These are phyloP conservation scores for Adrianichthys oophorus DNA, from an alignment of 2,797 vertebrate genomes.

Conservation along the genomic window DNA sequence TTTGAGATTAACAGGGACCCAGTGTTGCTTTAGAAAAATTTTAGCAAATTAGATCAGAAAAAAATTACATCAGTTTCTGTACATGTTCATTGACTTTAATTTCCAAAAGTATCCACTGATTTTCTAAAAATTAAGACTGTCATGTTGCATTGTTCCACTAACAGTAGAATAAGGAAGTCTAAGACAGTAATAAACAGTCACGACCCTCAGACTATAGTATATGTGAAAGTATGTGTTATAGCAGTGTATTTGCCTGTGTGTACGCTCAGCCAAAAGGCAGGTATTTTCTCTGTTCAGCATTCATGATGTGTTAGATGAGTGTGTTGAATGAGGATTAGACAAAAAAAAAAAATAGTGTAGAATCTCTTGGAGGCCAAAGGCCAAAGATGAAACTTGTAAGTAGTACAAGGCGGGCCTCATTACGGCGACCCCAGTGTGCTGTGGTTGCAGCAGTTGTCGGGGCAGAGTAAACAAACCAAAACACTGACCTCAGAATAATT, in stretches of 20 bases:
- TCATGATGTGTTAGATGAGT: conserved; percentile 21
- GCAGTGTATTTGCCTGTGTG: neutral
- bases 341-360: conserved; percentile 14
- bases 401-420: conserved; percentile 19
- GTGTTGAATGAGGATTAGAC: conserved; percentile 33
- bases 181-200: conserved; percentile 33
- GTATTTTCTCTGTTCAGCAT: conserved; percentile 17
- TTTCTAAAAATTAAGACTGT: no score
- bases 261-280: conserved; percentile 1
- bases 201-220: conserved; percentile 10
- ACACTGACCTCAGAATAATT: conserved; percentile 7
- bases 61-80: neutral
- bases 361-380: conserved; percentile 38
- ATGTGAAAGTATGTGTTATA: neutral
- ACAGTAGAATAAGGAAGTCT: conserved; percentile 22
- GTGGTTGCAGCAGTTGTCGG: conserved; percentile 3
- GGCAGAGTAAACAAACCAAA: conserved; percentile 18
- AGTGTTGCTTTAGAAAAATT: neutral
- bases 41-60: conserved; percentile 14
- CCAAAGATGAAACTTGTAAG: conserved; percentile 25
- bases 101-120: no score
- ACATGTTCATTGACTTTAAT: no score
- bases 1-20: conserved; percentile 11
- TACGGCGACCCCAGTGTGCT: conserved; percentile 14
- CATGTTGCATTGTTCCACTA: no score